Evolutionary conservation across 2,113 vertebrate genomes (phyloP).

Genomic region (Hippoglossus stenolepis): DNA sequence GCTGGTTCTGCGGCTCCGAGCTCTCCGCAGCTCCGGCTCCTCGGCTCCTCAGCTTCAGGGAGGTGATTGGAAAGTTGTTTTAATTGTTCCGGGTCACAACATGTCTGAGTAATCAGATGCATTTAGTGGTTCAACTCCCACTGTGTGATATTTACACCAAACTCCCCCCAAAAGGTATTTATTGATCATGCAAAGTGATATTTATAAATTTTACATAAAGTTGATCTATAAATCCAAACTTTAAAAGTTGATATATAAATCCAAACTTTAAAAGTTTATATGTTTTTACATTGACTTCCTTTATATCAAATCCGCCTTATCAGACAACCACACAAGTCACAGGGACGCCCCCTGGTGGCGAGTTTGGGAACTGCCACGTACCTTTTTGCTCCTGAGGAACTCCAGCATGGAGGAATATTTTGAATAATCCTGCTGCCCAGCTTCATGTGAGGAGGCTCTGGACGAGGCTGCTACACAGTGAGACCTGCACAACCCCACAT

Average conservation of each 20-base stretch:
- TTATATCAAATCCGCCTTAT: background rate
- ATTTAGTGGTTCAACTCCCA: background rate
- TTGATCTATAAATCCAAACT: no score
- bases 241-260: background rate
- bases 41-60: slow-evolving; percentile 46
- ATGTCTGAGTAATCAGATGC: background rate
- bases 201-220: background rate
- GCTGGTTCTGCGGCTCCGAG: background rate
- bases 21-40: background rate
- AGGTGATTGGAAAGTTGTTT: background rate
- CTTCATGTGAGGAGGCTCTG: slow-evolving; percentile 31
- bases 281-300: background rate
- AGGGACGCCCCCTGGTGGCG: slow-evolving; percentile 50
- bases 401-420: slow-evolving; percentile 81
- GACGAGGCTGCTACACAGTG: slow-evolving; percentile 72
- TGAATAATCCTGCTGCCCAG: slow-evolving; percentile 68
- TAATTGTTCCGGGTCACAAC: background rate
- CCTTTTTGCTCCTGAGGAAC: slow-evolving; percentile 84
- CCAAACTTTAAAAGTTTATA: background rate
- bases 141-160: background rate
- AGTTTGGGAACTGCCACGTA: slow-evolving; percentile 35
- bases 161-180: background rate
- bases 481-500: slow-evolving; percentile 78
- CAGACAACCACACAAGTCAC: background rate
- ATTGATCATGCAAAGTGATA: background rate